Base-by-base conservation (phyloP, 1,140 invertebrate species). In the Wiebesia pumilae region DNA sequence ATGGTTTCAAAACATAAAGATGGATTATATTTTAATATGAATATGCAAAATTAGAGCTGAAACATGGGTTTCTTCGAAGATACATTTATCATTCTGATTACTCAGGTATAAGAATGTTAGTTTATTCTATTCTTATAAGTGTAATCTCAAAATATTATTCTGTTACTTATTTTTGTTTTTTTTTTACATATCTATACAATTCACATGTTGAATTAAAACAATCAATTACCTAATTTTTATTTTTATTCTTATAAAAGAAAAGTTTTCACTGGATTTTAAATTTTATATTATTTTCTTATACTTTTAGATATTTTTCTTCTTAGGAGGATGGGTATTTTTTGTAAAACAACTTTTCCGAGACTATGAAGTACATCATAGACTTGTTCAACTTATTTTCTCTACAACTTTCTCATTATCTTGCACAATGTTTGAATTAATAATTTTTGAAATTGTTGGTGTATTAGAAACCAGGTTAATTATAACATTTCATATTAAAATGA, bases 351-450 rank as follows among this genome's bases (percentile, higher is more conserved):
- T 99, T 75, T 99, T 99, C 93, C 96, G 97, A 90, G 98, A 99
- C 93, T 99, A 99, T 95, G 99, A 99, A 95, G 98, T 99, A 3
- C 97, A 99, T 91, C 98, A 99, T 92, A 96, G 96, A 87, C 94
- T 98, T 75, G 98, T 99, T 14, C 98, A 99, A 92, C 94, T 99
- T 6, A 98, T 99, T 90, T 99, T 99, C 93, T 99, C 98, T 0
- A 95, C 97, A 12, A 99, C 98, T 67, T 99, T 99, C 93, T 97
- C 99, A 10, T 94, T 99, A 6, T 99, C 99, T 27, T 99, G 99
- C 92, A 99, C 98, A 10, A 99, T 99, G 98, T 99, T 99, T 94
- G 99, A 99, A 93, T 95, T 99, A 40, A 99, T 99, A 87, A 99
- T 99, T 92, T 99, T 99, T 95, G 99, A 99, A 95, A 99, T 99